Conservation (phyloP, 2,888 invertebrate genomes). For the Tridacna gigas region DNA sequence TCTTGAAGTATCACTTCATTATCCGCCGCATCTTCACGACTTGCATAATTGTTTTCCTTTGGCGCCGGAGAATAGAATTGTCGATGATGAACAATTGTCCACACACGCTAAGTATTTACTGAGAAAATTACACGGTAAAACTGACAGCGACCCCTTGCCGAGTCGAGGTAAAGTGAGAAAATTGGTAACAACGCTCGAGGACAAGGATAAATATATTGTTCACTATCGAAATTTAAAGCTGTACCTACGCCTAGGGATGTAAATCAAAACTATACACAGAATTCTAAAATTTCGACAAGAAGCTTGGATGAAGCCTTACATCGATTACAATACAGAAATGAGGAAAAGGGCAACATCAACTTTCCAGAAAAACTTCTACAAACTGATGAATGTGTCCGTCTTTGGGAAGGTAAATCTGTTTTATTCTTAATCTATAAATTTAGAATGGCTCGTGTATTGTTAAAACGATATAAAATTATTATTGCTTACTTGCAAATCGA, state of each 20-base stretch:
- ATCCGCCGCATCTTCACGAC: slow-evolving; percentile 39
- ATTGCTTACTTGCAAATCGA: too few species aligned
- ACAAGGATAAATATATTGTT: slow-evolving; percentile 36
- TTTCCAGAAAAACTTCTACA: slow-evolving; percentile 77
- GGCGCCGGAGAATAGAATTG: slow-evolving; percentile 24
- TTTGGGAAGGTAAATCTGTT: slow-evolving; percentile 70
- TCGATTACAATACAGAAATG: slow-evolving; percentile 72
- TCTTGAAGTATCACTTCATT: slow-evolving; percentile 33
- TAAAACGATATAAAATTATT: too few species aligned
- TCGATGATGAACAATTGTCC: slow-evolving; percentile 21
- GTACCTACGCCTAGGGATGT: slow-evolving; percentile 62
- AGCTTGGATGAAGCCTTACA: slow-evolving; percentile 82
- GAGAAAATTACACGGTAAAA: slow-evolving; percentile 23
- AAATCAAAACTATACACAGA: slow-evolving; percentile 74
- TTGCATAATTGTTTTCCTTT: slow-evolving; percentile 33
- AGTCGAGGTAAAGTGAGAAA: slow-evolving; percentile 32
- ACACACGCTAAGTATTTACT: slow-evolving; percentile 31
- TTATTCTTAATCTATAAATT: not conserved
- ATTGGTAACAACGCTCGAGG: slow-evolving; percentile 36
- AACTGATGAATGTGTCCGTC: slow-evolving; percentile 73
- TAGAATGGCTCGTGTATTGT: not conserved
- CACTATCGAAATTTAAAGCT: slow-evolving; percentile 38
- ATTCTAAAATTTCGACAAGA: slow-evolving; percentile 74
- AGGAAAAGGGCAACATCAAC: slow-evolving; percentile 32
- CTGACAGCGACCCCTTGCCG: slow-evolving; percentile 25